Conservation (phyloP, 2,797 vertebrate species). For the Melanotaenia trifasciata region DNA sequence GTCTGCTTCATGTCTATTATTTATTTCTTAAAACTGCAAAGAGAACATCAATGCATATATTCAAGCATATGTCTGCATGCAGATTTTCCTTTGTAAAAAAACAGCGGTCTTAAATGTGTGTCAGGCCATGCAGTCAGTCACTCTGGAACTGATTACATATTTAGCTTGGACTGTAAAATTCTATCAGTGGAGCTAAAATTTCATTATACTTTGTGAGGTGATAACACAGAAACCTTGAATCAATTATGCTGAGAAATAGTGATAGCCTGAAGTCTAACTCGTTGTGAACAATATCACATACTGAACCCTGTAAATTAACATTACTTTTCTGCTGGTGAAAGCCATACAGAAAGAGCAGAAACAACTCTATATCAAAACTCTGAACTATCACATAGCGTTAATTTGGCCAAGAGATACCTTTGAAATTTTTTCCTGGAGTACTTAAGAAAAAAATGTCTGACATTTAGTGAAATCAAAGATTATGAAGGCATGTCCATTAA, state of each 20-base stretch:
- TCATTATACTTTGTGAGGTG: no score
- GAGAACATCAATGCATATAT: no score
- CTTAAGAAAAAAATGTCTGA: slow-evolving; percentile 1
- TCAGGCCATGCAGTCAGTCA: neutral
- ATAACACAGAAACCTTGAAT: neutral
- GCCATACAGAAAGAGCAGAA: neutral
- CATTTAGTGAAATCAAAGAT: slow-evolving; percentile 18
- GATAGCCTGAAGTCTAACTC: neutral
- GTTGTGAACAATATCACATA: neutral
- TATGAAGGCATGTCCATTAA: slow-evolving; percentile 37
- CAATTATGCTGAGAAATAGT: neutral
- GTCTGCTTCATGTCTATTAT: neutral
- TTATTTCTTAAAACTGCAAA: neutral
- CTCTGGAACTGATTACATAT: neutral
- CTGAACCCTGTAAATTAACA: neutral
- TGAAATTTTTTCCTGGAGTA: slow-evolving; percentile 21
- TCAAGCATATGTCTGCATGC: neutral
- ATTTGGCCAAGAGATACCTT: slow-evolving; percentile 17
- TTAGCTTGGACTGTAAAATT: no score
- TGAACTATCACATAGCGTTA: neutral
- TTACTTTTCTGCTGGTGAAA: neutral
- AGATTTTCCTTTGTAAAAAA: no score
- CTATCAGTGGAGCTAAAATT: no score
- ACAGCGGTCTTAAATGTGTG: no score
- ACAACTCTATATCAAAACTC: neutral